Percentiles rank a stretch among this genome's conserved stretches.
Evolutionary conservation across 2,113 vertebrate genomes (phyloP).

Genomic region (Tragelaphus strepsiceros): DNA sequence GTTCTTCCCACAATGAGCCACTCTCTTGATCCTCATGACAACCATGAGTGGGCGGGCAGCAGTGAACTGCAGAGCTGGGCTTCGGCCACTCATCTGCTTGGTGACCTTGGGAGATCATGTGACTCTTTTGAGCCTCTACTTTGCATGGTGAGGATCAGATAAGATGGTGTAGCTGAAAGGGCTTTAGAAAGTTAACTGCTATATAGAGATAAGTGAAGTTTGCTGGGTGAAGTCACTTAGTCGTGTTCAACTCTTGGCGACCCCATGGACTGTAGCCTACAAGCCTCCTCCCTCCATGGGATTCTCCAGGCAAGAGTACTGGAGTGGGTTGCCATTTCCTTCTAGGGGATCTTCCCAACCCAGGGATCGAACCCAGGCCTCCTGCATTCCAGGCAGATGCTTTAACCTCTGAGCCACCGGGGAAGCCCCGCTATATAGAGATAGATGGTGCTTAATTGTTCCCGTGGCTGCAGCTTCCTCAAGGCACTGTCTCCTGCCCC

Average conservation of each 20-base stretch:
- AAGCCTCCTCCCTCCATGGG: no score
- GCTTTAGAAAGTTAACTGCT: neutral
- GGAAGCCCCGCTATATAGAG: neutral
- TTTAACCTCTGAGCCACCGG: no score
- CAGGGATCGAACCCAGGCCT: no score
- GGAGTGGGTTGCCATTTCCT: no score
- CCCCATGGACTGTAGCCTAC: no score
- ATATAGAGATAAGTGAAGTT: neutral
- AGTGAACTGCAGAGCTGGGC: neutral
- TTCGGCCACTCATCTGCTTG: accelerated
- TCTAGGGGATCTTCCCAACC: no score
- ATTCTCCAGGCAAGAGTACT: no score
- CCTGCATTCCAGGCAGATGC: no score
- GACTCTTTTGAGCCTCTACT: neutral
- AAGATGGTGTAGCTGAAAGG: neutral
- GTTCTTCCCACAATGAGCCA: neutral
- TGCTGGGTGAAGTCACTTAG: no score
- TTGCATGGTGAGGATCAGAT: neutral
- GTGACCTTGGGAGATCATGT: neutral
- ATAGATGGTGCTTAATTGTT: neutral
- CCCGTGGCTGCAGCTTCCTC: neutral
- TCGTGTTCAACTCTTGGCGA: no score
- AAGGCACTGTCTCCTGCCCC: neutral
- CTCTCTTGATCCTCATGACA: neutral
- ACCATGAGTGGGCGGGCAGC: accelerated